These are phyloP conservation scores for Eledona agricola DNA, from an alignment of 2,888 invertebrate species.

Conservation along the genomic window DNA sequence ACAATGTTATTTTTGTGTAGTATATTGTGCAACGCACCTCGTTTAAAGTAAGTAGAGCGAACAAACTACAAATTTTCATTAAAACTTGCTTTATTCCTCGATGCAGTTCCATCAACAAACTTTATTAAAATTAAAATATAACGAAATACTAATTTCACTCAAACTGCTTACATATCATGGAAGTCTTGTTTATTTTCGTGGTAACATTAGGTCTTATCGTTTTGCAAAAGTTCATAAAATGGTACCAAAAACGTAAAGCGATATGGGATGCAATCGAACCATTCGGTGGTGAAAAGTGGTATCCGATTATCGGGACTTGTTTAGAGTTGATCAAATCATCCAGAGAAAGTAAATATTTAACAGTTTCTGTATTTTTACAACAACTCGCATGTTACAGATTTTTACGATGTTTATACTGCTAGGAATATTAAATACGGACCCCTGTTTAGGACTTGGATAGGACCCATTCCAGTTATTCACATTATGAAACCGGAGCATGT, in stretches of 20 bases:
- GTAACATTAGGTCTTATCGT: no score
- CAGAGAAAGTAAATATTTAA: slow-evolving; percentile 16
- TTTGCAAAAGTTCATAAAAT: slow-evolving; percentile 1
- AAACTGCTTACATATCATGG: not conserved
- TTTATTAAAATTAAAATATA: no score
- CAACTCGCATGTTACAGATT: slow-evolving; percentile 1
- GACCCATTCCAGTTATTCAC: slow-evolving; percentile 42
- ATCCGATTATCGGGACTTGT: slow-evolving; percentile 32
- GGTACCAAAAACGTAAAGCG: slow-evolving; percentile 10
- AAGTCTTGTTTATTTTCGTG: slow-evolving; percentile 1
- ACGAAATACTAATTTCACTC: no score
- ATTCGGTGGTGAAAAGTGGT: slow-evolving; percentile 30
- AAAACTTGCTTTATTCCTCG: slow-evolving; percentile 6
- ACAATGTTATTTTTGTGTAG: slow-evolving; percentile 11
- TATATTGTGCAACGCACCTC: not conserved
- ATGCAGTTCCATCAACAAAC: no score
- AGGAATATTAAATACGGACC: slow-evolving; percentile 41
- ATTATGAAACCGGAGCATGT: slow-evolving; percentile 47
- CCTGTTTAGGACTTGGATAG: slow-evolving; percentile 47
- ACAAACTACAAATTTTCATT: slow-evolving; percentile 1
- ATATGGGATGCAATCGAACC: slow-evolving; percentile 23
- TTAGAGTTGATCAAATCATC: slow-evolving; percentile 6
- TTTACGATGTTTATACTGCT: slow-evolving; percentile 28
- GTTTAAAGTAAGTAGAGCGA: slow-evolving; percentile 1
- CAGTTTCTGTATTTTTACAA: not conserved